Evolutionary conservation across 2,113 vertebrate species (phyloP).

Genomic region (Herpetotheres cachinnans): DNA sequence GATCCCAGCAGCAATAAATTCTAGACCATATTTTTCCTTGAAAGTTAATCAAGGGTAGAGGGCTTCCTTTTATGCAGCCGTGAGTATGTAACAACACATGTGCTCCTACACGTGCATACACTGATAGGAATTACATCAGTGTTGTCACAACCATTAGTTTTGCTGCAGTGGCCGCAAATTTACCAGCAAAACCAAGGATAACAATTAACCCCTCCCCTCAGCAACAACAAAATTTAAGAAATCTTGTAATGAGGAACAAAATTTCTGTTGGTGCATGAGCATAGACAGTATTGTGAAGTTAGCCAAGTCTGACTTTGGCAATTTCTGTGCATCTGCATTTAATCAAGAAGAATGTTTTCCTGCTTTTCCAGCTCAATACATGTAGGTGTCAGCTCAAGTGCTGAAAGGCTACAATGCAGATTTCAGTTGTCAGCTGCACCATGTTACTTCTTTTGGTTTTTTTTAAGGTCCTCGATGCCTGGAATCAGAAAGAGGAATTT

Average conservation of each 20-base stretch:
- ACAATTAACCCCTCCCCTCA: background rate
- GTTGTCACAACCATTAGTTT: background rate
- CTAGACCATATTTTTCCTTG: background rate
- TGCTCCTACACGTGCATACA: background rate
- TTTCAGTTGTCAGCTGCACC: background rate
- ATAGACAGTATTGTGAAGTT: background rate
- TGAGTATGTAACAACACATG: background rate
- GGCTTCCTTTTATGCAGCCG: background rate
- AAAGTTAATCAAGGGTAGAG: background rate
- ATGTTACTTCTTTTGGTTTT: background rate
- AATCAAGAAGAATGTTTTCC: background rate
- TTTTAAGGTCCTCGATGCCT: background rate
- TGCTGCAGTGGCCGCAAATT: background rate
- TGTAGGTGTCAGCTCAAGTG: rapidly evolving
- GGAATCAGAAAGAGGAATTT: background rate
- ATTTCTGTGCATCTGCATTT: background rate
- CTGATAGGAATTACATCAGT: background rate
- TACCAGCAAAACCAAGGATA: background rate
- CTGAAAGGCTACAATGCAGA: background rate
- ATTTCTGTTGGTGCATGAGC: background rate
- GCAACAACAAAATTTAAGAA: background rate
- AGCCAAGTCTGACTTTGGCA: background rate
- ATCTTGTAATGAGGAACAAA: background rate
- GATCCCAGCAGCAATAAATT: slow-evolving; percentile 6
- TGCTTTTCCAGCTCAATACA: background rate